These are phyloP conservation scores for Cettia cetti DNA, from an alignment of 2,113 vertebrate genomes.

Conservation along the genomic window DNA sequence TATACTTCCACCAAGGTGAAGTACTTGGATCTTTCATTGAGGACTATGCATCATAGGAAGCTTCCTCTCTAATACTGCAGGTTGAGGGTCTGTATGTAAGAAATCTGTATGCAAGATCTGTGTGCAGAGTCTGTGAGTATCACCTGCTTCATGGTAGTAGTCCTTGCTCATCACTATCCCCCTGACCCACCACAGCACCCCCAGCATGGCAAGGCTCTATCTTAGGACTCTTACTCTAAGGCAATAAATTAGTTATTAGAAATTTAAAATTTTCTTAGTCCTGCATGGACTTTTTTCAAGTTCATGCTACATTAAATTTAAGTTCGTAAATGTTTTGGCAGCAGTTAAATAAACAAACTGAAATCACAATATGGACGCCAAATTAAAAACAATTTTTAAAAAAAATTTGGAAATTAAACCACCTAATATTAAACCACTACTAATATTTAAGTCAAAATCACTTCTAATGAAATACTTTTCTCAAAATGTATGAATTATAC, in stretches of 20 bases:
- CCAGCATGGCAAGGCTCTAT: not conserved
- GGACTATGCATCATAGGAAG: not conserved
- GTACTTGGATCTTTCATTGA: not conserved
- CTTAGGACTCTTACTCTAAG: not conserved
- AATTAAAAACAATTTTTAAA: not conserved
- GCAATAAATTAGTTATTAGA: not conserved
- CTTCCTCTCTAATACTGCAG: not conserved
- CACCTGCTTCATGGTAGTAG: not conserved
- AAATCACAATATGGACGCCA: not conserved
- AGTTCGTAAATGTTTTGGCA: not conserved
- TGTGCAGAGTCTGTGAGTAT: not conserved
- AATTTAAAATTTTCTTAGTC: not conserved
- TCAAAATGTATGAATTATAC: not conserved
- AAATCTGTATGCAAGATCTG: rapidly evolving
- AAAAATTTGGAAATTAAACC: not conserved
- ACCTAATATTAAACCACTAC: not conserved
- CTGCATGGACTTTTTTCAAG: not conserved
- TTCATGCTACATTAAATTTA: not conserved
- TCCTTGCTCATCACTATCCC: not conserved
- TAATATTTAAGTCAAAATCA: not conserved
- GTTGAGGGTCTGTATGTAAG: not conserved
- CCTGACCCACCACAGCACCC: not conserved
- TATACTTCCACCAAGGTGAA: not conserved
- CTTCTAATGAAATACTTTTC: not conserved
- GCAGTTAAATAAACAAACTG: not conserved